A percentile compares a stretch with the other conserved stretches of the same genome.
These are phyloP conservation scores for Reticulitermes lucifugus DNA, from an alignment of 2,888 invertebrate genomes.

Conservation along the genomic window DNA sequence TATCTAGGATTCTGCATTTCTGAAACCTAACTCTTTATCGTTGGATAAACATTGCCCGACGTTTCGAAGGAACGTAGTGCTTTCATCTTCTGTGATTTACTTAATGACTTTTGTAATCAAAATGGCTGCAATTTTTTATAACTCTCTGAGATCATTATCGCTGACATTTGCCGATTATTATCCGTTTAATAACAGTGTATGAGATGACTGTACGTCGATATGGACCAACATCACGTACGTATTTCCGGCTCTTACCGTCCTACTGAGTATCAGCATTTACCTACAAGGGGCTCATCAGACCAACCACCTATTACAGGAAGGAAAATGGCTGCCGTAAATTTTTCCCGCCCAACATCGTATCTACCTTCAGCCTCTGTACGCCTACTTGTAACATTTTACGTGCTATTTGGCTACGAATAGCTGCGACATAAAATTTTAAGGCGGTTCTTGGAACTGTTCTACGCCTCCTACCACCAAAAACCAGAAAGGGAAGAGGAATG, in stretches of 20 bases:
- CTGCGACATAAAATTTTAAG: conserved; percentile 29
- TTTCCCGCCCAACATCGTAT: background rate
- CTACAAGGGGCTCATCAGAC: background rate
- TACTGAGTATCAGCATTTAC: background rate
- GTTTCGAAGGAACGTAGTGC: too few species aligned
- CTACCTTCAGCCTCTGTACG: background rate
- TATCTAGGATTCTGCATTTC: too few species aligned
- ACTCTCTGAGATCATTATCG: too few species aligned
- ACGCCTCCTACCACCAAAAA: conserved; percentile 8
- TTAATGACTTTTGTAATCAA: too few species aligned
- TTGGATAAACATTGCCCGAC: too few species aligned
- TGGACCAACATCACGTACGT: background rate
- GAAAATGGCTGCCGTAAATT: conserved; percentile 28
- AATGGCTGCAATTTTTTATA: too few species aligned
- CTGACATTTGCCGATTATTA: background rate
- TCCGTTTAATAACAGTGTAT: background rate
- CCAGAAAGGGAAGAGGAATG: background rate
- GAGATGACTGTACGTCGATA: background rate
- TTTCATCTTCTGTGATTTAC: too few species aligned
- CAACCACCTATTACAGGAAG: conserved; percentile 11
- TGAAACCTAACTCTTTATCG: too few species aligned
- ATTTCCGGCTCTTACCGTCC: background rate
- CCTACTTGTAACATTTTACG: conserved; percentile 14
- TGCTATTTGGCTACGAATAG: conserved; percentile 15
- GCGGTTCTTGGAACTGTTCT: background rate